Evolutionary conservation across 2,888 invertebrate genomes (phyloP), one percentile per base, ranked within the genome.

Genomic region (Drosophila hawaiiensis): DNA sequence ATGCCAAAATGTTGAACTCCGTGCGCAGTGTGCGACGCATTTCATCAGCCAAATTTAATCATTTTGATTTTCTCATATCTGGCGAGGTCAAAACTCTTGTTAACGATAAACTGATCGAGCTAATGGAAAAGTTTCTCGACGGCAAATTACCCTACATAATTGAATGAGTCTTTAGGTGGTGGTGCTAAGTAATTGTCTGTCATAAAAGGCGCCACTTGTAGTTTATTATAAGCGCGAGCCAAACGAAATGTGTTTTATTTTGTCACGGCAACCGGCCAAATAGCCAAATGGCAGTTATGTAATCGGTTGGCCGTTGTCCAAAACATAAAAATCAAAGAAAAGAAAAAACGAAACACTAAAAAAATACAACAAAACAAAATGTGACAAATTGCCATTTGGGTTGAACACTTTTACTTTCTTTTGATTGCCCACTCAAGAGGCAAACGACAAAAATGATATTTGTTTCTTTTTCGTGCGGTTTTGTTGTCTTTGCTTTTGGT

Each of bases 31-130:
- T 92, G 1, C 77, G 89, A 63, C 85, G 88, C 22, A 88, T 92
- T 54, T 68, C 73, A 0, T 78, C 91, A 0, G 37, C 28, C 0
- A 89, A 86, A 66, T 92, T 92, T 62, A 92, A 91, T 73, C 92
- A 92, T 63, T 87, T 91, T 14, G 92, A 92, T 63, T 92, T 92
- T 37, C 58, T 92, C 4, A 66, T 91, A 39, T 76, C 92, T 0
- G 37, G 63, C 14, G 78, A 91, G n/a, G 73, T 91, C 1, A 88
- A 85, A 29, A 76, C 67, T 4, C 67, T 92, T 69, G 80, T 92
- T 16, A 92, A 92, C 39, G 85, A 90, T 66, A 91, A 90, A 54
- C 71, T 92, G 54, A 71, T 92, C 22, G 86, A 82, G 50, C 39
- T 81, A 61, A 80, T 91, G 84, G 84, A 88, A 66, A 82, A 85